phyloP scores from a whole-genome alignment of 2,888 invertebrate genomes.

The Cantharis rufa region DNA sequence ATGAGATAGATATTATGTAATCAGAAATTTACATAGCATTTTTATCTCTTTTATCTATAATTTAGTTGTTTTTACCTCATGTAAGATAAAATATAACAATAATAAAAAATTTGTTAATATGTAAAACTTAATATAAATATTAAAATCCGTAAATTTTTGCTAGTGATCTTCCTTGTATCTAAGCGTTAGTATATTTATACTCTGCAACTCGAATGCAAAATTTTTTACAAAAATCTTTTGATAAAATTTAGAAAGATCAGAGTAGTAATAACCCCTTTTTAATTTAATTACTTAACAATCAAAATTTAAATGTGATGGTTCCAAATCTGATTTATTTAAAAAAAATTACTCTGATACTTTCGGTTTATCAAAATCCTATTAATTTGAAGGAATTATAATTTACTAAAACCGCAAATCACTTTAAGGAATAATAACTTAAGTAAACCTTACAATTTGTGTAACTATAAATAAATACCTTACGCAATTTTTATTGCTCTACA shows the following conservation, averaged over 20 bases:
- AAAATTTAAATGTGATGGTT: background rate
- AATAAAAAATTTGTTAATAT: too few species aligned
- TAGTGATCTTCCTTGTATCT: background rate
- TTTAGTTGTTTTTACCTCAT: background rate
- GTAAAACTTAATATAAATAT: too few species aligned
- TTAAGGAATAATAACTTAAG: background rate
- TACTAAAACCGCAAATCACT: background rate
- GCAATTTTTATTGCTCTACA: background rate
- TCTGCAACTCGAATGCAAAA: too few species aligned
- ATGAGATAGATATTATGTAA: too few species aligned
- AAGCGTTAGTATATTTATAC: background rate
- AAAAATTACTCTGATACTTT: background rate
- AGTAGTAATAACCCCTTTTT: background rate
- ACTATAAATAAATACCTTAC: background rate
- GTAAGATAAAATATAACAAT: background rate
- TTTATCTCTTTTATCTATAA: background rate
- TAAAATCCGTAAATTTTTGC: too few species aligned
- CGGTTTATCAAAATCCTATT: background rate
- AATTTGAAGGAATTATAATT: background rate
- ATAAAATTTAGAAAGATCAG: too few species aligned
- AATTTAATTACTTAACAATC: too few species aligned
- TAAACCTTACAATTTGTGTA: background rate
- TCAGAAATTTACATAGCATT: too few species aligned
- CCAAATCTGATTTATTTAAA: background rate
- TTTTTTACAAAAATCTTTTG: too few species aligned